Base-by-base conservation (phyloP, 1,140 invertebrate genomes). In the Lepeophtheirus salmonis region DNA sequence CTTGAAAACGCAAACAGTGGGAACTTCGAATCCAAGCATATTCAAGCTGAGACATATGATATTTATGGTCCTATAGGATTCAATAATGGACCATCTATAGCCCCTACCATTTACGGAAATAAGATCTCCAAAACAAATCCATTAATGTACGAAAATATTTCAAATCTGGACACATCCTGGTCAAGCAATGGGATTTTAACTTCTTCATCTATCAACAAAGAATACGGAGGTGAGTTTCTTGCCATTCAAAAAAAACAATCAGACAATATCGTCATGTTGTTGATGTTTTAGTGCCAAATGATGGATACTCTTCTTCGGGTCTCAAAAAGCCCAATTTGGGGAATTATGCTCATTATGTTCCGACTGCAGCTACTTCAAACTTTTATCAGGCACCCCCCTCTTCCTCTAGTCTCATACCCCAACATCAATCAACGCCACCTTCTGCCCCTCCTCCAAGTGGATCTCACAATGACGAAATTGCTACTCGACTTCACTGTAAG, bases 301-400 rank as follows among this genome's bases (percentile, higher is more conserved):
- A 41, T 6, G 30, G 30, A 41, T 41, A 41, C n/a, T 10, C n/a
- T n/a, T n/a, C n/a, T 41, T 41, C 30, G 6, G 52, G 52, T 16
- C 14, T 14, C 1, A 54, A 54, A 20, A 20, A 54, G 10, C 52
- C 52, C 1, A 24, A 23, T 54, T 24, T 54, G 52, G 49, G 52
- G 2, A 54, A 54, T 23, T 54, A 54, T 17, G 52, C 14, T 54
- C 52, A 54, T 20, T 54, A 54, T 13, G 52, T 54, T 24, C 52
- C 52, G n/a, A 54, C 52, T 14, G 52, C 52, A 14, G 52, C 52
- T n/a, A 41, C 30, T 10, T 10, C n/a, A 6, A 10, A 41, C n/a
- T 41, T 41, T n/a, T 41, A 41, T n/a, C 6, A n/a, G n/a, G 6
- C 30, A 6, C n/a, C n/a, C n/a, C n/a, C n/a, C n/a, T n/a, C n/a